phyloP scores from a whole-genome alignment of 2,888 invertebrate genomes.

The Rhamphomyia laevipes region DNA sequence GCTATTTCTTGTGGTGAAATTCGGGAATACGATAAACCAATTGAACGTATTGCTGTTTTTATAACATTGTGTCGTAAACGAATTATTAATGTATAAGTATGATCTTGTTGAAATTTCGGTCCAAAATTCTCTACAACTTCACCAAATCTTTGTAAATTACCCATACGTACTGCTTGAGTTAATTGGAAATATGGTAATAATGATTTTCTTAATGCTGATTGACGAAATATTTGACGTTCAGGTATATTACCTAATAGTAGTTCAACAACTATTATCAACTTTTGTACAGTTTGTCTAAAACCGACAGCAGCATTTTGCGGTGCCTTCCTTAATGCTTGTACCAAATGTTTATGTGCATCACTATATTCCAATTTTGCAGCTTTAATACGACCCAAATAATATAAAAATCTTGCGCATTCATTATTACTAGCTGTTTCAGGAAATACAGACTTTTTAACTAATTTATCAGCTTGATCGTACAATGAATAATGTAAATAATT shows the following conservation, averaged over 20 bases:
- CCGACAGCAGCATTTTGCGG: conserved; percentile 98
- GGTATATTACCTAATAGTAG: conserved; percentile 94
- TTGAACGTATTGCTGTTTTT: conserved; percentile 93
- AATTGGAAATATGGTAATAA: conserved; percentile 93
- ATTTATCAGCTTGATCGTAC: conserved; percentile 94
- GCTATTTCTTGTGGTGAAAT: conserved; percentile 94
- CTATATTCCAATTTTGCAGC: conserved; percentile 97
- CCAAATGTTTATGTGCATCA: conserved; percentile 90
- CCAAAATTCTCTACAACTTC: conserved; percentile 86
- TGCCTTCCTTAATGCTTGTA: conserved; percentile 91
- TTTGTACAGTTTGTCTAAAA: conserved; percentile 95
- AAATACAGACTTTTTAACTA: conserved; percentile 92
- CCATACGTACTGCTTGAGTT: conserved; percentile 92
- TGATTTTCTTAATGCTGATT: conserved; percentile 76
- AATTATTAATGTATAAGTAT: conserved; percentile 91
- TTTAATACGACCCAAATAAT: conserved; percentile 94
- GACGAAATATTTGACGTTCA: conserved; percentile 88
- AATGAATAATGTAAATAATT: conserved; percentile 93
- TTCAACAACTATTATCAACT: conserved; percentile 89
- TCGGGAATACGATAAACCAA: conserved; percentile 90
- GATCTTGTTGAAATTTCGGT: conserved; percentile 83
- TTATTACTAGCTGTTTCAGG: conserved; percentile 97
- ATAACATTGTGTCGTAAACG: conserved; percentile 97
- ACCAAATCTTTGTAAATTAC: conserved; percentile 87
- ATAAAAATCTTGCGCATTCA: conserved; percentile 96